A percentile compares a stretch with the other conserved stretches of the same genome.
phyloP scores from a whole-genome alignment of 2,888 invertebrate genomes.

The Aethes cnicana region DNA sequence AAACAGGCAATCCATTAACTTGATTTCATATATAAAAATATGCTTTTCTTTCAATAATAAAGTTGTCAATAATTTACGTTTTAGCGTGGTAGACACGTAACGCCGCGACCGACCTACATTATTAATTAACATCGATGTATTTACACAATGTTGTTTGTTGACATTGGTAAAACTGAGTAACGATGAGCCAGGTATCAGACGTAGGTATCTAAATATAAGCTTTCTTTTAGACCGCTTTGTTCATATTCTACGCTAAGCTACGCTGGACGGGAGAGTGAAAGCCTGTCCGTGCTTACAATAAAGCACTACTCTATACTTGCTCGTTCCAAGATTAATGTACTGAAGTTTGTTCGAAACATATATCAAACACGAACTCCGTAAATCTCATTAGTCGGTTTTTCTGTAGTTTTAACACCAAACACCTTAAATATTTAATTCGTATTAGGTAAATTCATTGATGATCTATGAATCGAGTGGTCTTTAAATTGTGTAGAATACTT shows the following conservation, averaged over 20 bases:
- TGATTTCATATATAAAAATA: no score
- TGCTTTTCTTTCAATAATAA: no score
- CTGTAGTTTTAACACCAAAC: not conserved
- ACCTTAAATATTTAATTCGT: no score
- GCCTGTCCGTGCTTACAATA: slow-evolving; percentile 13
- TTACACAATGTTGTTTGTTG: not conserved
- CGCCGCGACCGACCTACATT: no score
- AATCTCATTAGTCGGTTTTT: not conserved
- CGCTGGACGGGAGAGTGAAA: slow-evolving; percentile 14
- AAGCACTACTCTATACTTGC: not conserved
- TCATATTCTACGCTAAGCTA: not conserved
- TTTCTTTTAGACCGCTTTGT: slow-evolving; percentile 1
- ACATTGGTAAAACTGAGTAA: not conserved
- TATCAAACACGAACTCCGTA: not conserved
- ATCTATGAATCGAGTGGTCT: no score
- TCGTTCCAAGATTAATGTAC: not conserved
- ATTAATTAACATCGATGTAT: not conserved
- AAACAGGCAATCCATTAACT: no score
- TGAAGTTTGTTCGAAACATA: not conserved
- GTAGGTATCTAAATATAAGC: slow-evolving; percentile 2
- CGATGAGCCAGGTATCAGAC: not conserved
- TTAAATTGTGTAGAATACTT: no score
- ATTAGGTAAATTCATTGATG: no score
- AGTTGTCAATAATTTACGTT: no score
- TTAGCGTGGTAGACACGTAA: no score